phyloP scores from a whole-genome alignment of 2,888 invertebrate species.

The Athrips mouffetella region DNA sequence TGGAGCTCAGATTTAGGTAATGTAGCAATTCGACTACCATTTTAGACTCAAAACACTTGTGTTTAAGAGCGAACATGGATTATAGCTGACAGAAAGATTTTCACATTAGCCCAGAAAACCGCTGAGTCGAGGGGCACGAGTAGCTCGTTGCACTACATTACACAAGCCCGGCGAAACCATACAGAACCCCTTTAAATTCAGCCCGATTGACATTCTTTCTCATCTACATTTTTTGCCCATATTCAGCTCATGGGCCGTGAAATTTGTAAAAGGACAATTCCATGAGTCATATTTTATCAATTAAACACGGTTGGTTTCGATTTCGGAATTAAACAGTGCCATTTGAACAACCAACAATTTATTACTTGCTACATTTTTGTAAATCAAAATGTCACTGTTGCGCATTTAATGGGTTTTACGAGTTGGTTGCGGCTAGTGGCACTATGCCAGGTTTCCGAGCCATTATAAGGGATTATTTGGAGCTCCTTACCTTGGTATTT shows the following conservation, averaged over 20 bases:
- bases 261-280: conserved; percentile 64
- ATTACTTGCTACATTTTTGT: conserved; percentile 49
- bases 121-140: conserved; percentile 42
- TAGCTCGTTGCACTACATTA: conserved; percentile 58
- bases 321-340: conserved; percentile 53
- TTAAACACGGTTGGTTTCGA: conserved; percentile 65
- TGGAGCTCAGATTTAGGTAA: conserved; percentile 25
- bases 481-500: conserved; percentile 10
- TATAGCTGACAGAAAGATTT: conserved; percentile 19
- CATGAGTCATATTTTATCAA: conserved; percentile 69
- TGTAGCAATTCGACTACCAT: conserved; percentile 19
- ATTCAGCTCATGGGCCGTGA: conserved; percentile 60
- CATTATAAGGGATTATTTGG: conserved; percentile 17
- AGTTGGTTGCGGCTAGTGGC: conserved; percentile 40
- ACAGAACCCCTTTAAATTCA: conserved; percentile 47
- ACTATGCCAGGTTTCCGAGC: conserved; percentile 35
- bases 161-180: conserved; percentile 41
- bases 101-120: conserved; percentile 34
- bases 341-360: conserved; percentile 58
- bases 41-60: conserved; percentile 26
- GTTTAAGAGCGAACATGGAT: conserved; percentile 16
- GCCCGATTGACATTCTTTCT: conserved; percentile 63
- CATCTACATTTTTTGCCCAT: conserved; percentile 69
- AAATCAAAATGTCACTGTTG: conserved; percentile 50
- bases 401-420: conserved; percentile 41